Percentiles rank a stretch among this genome's conserved stretches.
phyloP scores from a whole-genome alignment of 2,113 vertebrate genomes.

The Phalacrocorax carbo region DNA sequence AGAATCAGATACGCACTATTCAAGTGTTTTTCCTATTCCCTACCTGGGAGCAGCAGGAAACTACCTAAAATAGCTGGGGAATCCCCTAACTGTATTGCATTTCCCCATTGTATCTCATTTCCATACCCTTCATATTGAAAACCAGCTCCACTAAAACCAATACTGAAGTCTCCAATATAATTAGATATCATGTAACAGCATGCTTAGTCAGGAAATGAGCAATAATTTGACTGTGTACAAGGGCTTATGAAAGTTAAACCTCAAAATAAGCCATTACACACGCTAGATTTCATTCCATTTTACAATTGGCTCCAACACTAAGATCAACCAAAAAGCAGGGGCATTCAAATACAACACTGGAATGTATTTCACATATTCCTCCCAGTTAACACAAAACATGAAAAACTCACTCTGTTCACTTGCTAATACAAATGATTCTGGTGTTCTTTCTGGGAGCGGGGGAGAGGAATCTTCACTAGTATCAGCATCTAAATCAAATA shows the following conservation, averaged over 20 bases:
- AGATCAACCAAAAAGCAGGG: neutral
- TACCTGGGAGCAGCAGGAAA: neutral
- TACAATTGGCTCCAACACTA: neutral
- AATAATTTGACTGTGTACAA: neutral
- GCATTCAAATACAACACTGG: neutral
- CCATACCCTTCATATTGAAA: neutral
- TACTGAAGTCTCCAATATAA: neutral
- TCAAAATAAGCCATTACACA: neutral
- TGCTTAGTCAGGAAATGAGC: neutral
- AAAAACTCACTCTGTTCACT: constrained; percentile 84
- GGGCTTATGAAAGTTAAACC: neutral
- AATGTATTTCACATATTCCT: neutral
- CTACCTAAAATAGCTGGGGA: neutral
- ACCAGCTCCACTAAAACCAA: neutral
- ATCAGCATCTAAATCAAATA: constrained; percentile 86
- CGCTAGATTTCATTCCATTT: neutral
- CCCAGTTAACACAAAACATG: neutral
- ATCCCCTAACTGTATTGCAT: neutral
- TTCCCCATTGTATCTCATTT: neutral
- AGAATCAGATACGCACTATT: neutral
- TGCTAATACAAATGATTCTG: constrained; percentile 92
- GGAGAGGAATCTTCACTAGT: constrained; percentile 87
- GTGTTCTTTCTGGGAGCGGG: constrained; percentile 90
- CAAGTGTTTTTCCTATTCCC: neutral
- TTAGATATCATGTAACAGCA: neutral